Percentiles rank a stretch among this genome's conserved stretches.
These are phyloP conservation scores for Protobothrops flavoviridis DNA, from an alignment of 2,113 vertebrate genomes.

Conservation along the genomic window DNA sequence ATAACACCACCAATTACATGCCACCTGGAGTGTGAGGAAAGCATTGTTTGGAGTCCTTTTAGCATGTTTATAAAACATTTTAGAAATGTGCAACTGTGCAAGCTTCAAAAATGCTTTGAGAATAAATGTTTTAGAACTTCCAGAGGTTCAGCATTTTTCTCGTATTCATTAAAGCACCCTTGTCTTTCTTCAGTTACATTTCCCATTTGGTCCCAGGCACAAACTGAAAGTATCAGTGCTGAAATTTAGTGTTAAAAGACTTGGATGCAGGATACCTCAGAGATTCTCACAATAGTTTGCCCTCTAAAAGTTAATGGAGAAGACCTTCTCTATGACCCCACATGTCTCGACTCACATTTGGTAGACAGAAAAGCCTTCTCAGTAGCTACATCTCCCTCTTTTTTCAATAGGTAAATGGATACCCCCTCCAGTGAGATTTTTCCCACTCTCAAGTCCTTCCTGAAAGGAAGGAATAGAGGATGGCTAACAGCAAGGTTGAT, in stretches of 20 bases:
- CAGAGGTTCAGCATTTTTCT: not conserved
- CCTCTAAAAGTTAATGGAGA: not conserved
- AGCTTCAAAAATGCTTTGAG: not conserved
- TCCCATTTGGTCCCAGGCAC: not conserved
- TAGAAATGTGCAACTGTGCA: not conserved
- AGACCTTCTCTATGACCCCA: not conserved
- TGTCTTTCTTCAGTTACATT: not conserved
- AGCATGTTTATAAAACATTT: not conserved
- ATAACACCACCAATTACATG: not conserved
- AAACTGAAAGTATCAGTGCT: not conserved
- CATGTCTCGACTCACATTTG: not conserved
- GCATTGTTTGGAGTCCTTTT: not conserved
- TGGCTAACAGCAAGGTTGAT: not conserved
- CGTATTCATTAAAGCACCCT: not conserved
- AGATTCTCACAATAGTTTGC: not conserved
- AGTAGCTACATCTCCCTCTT: not conserved
- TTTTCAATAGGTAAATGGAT: not conserved
- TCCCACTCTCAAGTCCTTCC: not conserved
- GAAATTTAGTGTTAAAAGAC: not conserved
- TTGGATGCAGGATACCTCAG: not conserved
- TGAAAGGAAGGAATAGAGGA: not conserved
- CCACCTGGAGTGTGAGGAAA: not conserved
- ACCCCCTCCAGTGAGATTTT: not conserved
- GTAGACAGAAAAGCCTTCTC: not conserved
- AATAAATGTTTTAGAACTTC: not conserved